Conservation (phyloP, 2,113 vertebrate species). For the Formicarius rufipectus region DNA sequence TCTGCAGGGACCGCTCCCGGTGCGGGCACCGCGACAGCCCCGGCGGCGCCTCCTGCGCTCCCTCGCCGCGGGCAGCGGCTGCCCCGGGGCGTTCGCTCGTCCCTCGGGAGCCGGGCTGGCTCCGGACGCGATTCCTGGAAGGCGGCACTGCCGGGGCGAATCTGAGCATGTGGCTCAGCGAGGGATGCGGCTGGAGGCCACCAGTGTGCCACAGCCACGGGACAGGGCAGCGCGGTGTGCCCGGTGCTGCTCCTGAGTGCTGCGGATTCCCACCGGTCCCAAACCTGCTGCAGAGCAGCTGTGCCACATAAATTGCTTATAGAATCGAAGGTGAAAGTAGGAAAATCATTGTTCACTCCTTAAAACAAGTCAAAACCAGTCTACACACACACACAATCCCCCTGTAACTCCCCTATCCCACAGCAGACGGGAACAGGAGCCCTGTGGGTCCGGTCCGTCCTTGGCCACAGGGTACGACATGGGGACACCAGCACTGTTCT, state of each 20-base stretch:
- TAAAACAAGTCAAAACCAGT: neutral
- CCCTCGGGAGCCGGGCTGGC: neutral
- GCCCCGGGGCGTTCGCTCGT: fast-evolving
- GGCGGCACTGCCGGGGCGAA: neutral
- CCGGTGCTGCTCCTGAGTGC: fast-evolving
- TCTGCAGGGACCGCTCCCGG: neutral
- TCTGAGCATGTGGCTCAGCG: fast-evolving
- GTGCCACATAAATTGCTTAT: neutral
- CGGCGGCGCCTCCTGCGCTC: fast-evolving
- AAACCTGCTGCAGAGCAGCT: neutral
- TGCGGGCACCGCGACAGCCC: fast-evolving
- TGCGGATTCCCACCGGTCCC: neutral
- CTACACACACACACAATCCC: fast-evolving
- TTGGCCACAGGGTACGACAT: fast-evolving
- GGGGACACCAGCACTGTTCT: neutral
- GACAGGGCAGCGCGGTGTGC: fast-evolving
- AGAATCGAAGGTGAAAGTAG: neutral
- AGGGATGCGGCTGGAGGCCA: neutral
- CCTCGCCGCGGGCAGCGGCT: neutral
- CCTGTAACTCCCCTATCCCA: fast-evolving
- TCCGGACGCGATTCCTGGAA: fast-evolving
- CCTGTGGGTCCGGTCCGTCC: fast-evolving
- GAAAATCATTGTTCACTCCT: neutral
- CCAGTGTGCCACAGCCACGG: fast-evolving
- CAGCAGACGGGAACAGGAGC: neutral